Conservation (phyloP, 2,113 vertebrate genomes). For the Rousettus leschenaultii region DNA sequence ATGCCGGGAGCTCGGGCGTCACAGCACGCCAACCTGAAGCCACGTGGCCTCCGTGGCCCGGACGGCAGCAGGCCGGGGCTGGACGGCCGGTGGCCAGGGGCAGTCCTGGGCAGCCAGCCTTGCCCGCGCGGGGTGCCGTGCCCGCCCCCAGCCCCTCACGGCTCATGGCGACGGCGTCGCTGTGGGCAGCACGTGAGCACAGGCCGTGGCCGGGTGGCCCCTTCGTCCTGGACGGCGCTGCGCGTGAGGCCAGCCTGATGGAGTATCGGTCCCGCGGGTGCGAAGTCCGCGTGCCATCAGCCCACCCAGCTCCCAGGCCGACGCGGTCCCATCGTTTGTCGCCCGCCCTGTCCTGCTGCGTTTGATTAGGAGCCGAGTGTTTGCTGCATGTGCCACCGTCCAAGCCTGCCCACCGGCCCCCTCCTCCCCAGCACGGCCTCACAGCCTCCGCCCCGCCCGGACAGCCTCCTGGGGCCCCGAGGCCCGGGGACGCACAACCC, state of each 20-base stretch:
- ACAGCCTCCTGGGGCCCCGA: rapidly evolving
- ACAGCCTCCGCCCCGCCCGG: not conserved
- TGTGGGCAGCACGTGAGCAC: rapidly evolving
- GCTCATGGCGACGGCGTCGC: rapidly evolving
- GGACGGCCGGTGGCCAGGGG: rapidly evolving
- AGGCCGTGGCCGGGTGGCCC: slow-evolving; percentile 42
- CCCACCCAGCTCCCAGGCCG: slow-evolving; percentile 83
- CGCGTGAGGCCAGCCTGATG: slow-evolving; percentile 76
- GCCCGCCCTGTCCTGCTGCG: slow-evolving; percentile 90
- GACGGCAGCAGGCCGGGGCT: rapidly evolving
- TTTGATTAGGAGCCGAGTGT: slow-evolving; percentile 85
- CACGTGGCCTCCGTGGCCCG: rapidly evolving
- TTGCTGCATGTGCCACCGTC: slow-evolving; percentile 82
- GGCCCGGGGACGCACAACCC: rapidly evolving
- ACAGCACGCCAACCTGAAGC: rapidly evolving
- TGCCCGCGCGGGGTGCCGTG: rapidly evolving
- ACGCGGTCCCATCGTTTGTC: slow-evolving; percentile 90
- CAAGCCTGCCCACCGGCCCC: slow-evolving; percentile 61
- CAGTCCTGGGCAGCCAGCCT: rapidly evolving
- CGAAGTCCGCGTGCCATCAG: slow-evolving; percentile 84
- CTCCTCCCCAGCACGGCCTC: slow-evolving; percentile 48
- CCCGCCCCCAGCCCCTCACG: rapidly evolving
- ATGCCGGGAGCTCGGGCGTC: rapidly evolving
- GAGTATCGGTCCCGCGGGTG: slow-evolving; percentile 82
- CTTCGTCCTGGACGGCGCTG: slow-evolving; percentile 62